Conservation (phyloP, 2,888 invertebrate species). For the Ophion costatus region DNA sequence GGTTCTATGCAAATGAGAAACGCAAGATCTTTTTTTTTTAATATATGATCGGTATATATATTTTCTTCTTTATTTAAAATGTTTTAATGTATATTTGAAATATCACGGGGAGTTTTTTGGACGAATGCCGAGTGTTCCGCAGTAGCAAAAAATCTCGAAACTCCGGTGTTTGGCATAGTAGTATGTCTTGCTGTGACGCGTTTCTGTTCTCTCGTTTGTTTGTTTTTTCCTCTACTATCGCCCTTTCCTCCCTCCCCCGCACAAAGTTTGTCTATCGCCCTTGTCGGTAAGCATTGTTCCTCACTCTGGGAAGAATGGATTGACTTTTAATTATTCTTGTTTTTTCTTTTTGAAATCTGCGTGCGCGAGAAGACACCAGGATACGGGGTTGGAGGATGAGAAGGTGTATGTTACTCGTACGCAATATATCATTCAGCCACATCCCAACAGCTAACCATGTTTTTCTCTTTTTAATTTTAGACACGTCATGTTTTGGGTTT, state of each 20-base stretch:
- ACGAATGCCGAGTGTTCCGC: slow-evolving; percentile 65
- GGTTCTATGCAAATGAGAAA: slow-evolving; percentile 58
- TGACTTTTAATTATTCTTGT: slow-evolving; percentile 1
- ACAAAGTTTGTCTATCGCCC: slow-evolving; percentile 7
- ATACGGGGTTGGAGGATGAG: slow-evolving; percentile 63
- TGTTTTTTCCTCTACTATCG: slow-evolving; percentile 2
- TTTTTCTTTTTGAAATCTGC: slow-evolving; percentile 49
- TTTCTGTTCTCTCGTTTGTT: slow-evolving; percentile 29
- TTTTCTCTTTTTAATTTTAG: slow-evolving; percentile 17
- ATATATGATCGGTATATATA: slow-evolving; percentile 40
- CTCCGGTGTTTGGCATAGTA: slow-evolving; percentile 57
- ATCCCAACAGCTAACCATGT: not conserved
- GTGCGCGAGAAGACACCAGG: slow-evolving; percentile 63
- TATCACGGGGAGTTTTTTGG: slow-evolving; percentile 68
- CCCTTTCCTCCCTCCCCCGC: not conserved
- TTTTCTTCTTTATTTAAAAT: slow-evolving; percentile 34
- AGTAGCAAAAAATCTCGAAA: slow-evolving; percentile 58
- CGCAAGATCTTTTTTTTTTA: slow-evolving; percentile 36
- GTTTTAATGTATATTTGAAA: slow-evolving; percentile 63
- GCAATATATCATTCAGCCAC: slow-evolving; percentile 26
- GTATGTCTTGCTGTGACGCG: slow-evolving; percentile 36
- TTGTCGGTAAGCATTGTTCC: slow-evolving; percentile 24
- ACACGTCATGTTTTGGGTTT: slow-evolving; percentile 12
- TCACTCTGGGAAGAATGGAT: slow-evolving; percentile 32
- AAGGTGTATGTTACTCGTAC: slow-evolving; percentile 60